Evolutionary conservation across 2,113 vertebrate genomes (phyloP).

Genomic region (Mirza zaza): DNA sequence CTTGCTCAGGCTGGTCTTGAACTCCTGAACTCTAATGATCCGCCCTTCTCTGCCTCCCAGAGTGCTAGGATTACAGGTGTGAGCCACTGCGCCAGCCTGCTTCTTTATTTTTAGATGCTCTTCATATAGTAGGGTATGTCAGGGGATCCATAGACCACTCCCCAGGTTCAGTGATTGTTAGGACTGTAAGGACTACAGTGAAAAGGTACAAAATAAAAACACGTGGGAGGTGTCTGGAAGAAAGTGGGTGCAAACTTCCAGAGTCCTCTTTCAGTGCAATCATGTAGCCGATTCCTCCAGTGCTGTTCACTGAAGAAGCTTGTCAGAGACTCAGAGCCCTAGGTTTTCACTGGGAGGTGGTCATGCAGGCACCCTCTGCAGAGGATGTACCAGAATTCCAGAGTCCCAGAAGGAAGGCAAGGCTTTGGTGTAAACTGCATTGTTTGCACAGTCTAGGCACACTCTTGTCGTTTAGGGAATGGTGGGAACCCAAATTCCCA

Average conservation of each 20-base stretch:
- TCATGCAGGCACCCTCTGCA: not conserved
- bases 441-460: not conserved
- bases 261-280: not conserved
- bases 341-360: not conserved
- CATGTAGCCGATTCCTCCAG: too few species aligned
- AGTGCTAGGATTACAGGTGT: too few species aligned
- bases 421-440: not conserved
- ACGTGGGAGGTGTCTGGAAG: not conserved
- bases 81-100: not conserved
- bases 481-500: too few species aligned
- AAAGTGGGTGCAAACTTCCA: not conserved
- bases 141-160: not conserved
- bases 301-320: not conserved
- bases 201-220: not conserved
- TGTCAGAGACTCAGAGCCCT: too few species aligned
- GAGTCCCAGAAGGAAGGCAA: not conserved
- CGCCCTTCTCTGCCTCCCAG: too few species aligned
- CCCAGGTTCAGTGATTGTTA: not conserved
- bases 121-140: not conserved
- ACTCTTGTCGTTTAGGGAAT: not conserved
- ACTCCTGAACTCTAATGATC: too few species aligned
- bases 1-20: too few species aligned
- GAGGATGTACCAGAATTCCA: not conserved
- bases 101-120: slow-evolving; percentile 35
- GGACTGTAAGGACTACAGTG: not conserved